Base-by-base conservation (phyloP, 2,797 vertebrate species). In the Sciurus carolinensis region DNA sequence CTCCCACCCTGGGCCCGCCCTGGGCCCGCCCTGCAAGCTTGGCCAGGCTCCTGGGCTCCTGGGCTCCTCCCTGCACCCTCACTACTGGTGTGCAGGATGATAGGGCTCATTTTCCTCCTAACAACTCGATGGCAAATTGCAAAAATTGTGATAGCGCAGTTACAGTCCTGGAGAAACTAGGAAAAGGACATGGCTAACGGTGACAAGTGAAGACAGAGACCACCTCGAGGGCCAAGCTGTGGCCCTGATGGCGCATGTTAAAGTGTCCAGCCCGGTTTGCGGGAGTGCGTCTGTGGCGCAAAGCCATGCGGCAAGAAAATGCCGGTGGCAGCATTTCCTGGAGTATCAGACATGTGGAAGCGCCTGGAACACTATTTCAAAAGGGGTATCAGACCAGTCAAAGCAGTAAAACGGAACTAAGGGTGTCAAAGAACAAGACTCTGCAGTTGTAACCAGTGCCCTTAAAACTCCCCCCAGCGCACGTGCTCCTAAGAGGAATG, bases 181-280 rank as follows among this genome's bases (percentile, higher is more conserved):
- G 12, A 18, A 57, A 47, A 7, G 79, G 17, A 36, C 5, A 0
- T 0, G 5, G 36, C 26, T 28, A 8, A 57, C 0, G 44, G 44
- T 47, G 44, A 47, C 9, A 9, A 8, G 44, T 6, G 5, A 47
- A 7, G 44, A 39, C 44, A 47, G 44, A 9, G 44, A 47, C 44
- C 44, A 47, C 44, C 44, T 7, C 44, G 5, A 9, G 9, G 44
- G 44, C 44, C 44, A 47, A 9, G 4, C 44, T 47, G 44, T 9
- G 44, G 44, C 44, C 7, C 44, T 47, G 44, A 39, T 28, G 11
- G 66, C 5, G 36, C 18, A 8, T 14, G 42, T 82, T 10, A 28
- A 73, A 28, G 39, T 3, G 1, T 59, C 62, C 22, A 44, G 47
- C 3, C 15, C 17, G 4, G 12, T 12, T 88, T 69, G 42, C 52